A percentile compares a stretch with the other conserved stretches of the same genome.
Conservation (phyloP, 2,888 invertebrate genomes). For the Polylopha cassiicola region DNA sequence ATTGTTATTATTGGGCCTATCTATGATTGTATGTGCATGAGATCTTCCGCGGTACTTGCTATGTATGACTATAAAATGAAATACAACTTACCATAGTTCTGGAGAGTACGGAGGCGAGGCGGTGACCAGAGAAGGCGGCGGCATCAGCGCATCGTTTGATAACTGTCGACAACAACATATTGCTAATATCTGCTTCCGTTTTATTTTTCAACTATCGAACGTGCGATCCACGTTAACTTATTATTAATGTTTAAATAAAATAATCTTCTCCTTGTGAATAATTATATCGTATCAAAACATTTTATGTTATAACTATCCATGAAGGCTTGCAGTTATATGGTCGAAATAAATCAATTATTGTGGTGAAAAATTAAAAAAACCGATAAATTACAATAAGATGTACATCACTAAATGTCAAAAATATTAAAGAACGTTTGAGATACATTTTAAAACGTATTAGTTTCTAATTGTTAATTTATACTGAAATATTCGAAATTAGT, state of each 20-base stretch:
- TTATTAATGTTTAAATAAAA: not conserved
- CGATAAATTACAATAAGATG: not conserved
- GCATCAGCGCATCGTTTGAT: slow-evolving; percentile 77
- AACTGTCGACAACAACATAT: slow-evolving; percentile 59
- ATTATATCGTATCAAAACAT: too few relatives aligned
- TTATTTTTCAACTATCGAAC: too few relatives aligned
- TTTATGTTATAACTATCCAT: too few relatives aligned
- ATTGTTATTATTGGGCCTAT: slow-evolving; percentile 14
- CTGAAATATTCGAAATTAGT: too few relatives aligned
- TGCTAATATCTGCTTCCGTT: too few relatives aligned
- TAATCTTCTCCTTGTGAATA: too few relatives aligned
- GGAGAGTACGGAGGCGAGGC: slow-evolving; percentile 71
- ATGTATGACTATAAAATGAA: slow-evolving; percentile 21
- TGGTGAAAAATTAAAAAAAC: not conserved
- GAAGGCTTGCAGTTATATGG: not conserved
- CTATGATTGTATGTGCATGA: too few relatives aligned
- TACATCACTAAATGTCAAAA: slow-evolving; percentile 3
- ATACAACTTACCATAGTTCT: slow-evolving; percentile 71
- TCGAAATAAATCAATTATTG: too few relatives aligned
- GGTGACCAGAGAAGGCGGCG: slow-evolving; percentile 70
- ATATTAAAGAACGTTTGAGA: not conserved
- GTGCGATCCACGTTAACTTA: too few relatives aligned
- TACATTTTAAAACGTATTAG: not conserved
- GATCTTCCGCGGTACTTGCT: too few relatives aligned
- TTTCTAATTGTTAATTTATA: too few relatives aligned